Base-by-base conservation (phyloP, 2,113 vertebrate species). In the Baryphthengus martii region DNA sequence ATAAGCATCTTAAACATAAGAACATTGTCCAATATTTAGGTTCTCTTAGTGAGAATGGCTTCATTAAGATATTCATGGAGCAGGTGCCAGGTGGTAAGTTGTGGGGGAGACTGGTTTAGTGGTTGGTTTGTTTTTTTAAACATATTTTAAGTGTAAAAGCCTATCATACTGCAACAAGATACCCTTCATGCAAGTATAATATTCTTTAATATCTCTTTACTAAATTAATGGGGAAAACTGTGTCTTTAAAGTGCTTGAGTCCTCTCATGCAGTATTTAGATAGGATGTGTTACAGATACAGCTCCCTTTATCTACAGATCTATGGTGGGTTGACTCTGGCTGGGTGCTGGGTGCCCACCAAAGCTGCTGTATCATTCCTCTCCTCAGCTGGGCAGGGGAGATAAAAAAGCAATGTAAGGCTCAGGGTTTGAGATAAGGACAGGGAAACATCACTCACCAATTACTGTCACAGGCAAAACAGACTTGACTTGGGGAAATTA, bases 1-100 rank as follows among this genome's bases (percentile, higher is more conserved):
- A 99, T 97, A 99, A 99, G 50, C 99, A 99, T 94, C 97, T 99
- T 45, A 99, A 99, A 91, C 99, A 99, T 97, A 99, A 99, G 98
- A 99, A 99, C 97, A 99, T 99, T 53, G 99, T 99, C 73, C 99
- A 99, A 93, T 99, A 99, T 97, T 98, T 99, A 91, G 99, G 99
- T 66, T 99, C 99, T 73, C 98, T 99, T 96, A 99, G 99, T 83
- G 99, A 99, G 96, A 99, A 99, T 39, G 98, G 99, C 84, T 99
- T 99, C 97, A 99, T 99, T 97, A 99, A 99, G 98, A 99, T 99
- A 96, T 99, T 99, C 96, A 99, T 99, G 99, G 99, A 99, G 96
- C 99, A 99, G 90, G 99, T 99, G 47, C 99, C 99, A 31, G 99
- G 99, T 98, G 99, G 99, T 99, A 97, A 98, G 98, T 85, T 86